A percentile compares a stretch with the other conserved stretches of the same genome.
These are phyloP conservation scores for Agonopterix arenella DNA, from an alignment of 2,888 invertebrate genomes.

Conservation along the genomic window DNA sequence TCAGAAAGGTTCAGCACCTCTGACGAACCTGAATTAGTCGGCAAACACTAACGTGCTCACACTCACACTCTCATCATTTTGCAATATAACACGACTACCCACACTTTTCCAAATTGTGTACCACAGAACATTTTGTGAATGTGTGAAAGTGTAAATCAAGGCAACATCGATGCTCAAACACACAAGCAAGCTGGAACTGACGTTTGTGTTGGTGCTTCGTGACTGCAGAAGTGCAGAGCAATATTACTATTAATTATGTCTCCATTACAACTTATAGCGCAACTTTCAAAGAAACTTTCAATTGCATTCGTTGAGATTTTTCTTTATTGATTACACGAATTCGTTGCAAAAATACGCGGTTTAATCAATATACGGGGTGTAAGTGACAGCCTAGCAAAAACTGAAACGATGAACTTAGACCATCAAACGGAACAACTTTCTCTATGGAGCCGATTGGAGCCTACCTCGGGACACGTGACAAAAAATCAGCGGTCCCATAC, in stretches of 20 bases:
- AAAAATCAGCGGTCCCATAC: too few relatives aligned
- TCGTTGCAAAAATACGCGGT: too few relatives aligned
- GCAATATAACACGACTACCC: conserved; percentile 30
- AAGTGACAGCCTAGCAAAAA: too few relatives aligned
- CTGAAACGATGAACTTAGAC: too few relatives aligned
- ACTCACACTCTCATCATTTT: conserved; percentile 38
- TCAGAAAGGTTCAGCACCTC: conserved; percentile 39
- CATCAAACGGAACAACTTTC: too few relatives aligned
- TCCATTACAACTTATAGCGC: not conserved
- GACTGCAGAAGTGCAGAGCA: conserved; percentile 11
- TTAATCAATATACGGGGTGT: too few relatives aligned
- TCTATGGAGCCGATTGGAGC: too few relatives aligned
- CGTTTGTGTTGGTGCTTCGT: conserved; percentile 13
- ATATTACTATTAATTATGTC: conserved; percentile 9
- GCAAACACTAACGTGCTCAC: conserved; percentile 36
- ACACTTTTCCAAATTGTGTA: conserved; percentile 17
- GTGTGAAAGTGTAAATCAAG: conserved; percentile 40
- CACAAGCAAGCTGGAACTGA: conserved; percentile 17
- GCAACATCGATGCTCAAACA: conserved; percentile 31
- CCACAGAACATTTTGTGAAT: conserved; percentile 19
- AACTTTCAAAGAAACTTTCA: not conserved
- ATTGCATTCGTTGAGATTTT: too few relatives aligned
- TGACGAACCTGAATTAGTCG: conserved; percentile 41
- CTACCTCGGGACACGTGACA: too few relatives aligned
- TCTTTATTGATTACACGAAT: too few relatives aligned